Evolutionary conservation across 2,888 invertebrate genomes (phyloP).

Genomic region (Lithophane socia): DNA sequence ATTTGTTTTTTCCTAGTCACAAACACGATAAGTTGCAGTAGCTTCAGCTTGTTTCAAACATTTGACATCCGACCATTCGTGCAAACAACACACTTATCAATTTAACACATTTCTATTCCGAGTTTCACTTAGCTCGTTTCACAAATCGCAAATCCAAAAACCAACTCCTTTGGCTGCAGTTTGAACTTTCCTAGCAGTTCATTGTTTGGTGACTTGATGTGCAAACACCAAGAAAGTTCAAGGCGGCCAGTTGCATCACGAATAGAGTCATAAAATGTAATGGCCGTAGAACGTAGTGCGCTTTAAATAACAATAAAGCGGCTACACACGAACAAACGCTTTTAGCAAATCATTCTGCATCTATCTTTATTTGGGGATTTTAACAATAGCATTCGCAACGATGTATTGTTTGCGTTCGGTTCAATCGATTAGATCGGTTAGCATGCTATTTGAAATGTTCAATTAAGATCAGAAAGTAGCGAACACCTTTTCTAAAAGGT

Average conservation of each 20-base stretch:
- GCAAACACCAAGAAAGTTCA: slow-evolving; percentile 76
- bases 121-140: slow-evolving; percentile 39
- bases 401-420: slow-evolving; percentile 43
- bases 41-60: not conserved
- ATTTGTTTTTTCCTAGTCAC: not conserved
- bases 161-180: slow-evolving; percentile 25
- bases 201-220: slow-evolving; percentile 64
- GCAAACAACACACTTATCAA: slow-evolving; percentile 18
- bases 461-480: slow-evolving; percentile 42
- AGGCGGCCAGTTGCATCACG: slow-evolving; percentile 78
- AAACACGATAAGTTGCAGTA: slow-evolving; percentile 4
- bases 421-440: slow-evolving; percentile 48
- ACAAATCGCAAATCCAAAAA: slow-evolving; percentile 12
- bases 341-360: slow-evolving; percentile 44
- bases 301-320: slow-evolving; percentile 45
- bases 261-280: slow-evolving; percentile 75
- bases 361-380: slow-evolving; percentile 39
- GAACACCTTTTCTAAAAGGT: slow-evolving; percentile 46
- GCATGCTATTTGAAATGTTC: slow-evolving; percentile 39
- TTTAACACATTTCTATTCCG: slow-evolving; percentile 50
- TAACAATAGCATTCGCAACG: slow-evolving; percentile 48
- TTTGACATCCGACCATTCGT: not conserved
- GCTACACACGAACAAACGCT: slow-evolving; percentile 46
- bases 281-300: slow-evolving; percentile 62
- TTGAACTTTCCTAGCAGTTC: slow-evolving; percentile 62